Percentiles rank a stretch among this genome's conserved stretches.
These are phyloP conservation scores for Threskiornis aethiopicus DNA, from an alignment of 2,797 vertebrate species.

Conservation along the genomic window DNA sequence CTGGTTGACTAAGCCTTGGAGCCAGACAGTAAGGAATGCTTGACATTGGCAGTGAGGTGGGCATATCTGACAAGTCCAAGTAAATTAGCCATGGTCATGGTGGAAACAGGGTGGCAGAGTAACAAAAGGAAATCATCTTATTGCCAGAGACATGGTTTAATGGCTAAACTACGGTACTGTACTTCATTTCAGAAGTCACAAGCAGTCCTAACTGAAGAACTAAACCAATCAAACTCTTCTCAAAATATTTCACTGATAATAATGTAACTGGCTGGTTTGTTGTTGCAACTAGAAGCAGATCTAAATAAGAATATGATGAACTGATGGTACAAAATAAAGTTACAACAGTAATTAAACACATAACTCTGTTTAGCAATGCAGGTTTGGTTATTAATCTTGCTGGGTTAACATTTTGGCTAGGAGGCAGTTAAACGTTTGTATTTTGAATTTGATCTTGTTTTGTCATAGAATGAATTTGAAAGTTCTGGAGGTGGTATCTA, in stretches of 20 bases:
- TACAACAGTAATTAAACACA: neutral
- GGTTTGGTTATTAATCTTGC: neutral
- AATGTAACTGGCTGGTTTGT: neutral
- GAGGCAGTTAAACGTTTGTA: neutral
- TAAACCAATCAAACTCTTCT: neutral
- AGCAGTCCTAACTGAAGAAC: neutral
- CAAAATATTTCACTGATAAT: neutral
- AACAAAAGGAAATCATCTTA: neutral
- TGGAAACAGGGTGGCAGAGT: neutral
- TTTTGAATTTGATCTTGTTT: neutral
- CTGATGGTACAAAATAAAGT: neutral
- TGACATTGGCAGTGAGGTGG: neutral
- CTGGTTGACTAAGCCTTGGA: neutral
- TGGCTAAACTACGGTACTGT: neutral
- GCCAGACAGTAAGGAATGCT: neutral
- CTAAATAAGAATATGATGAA: neutral
- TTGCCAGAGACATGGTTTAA: neutral
- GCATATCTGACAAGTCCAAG: neutral
- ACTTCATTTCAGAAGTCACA: neutral
- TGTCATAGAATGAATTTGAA: neutral
- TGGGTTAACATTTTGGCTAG: neutral
- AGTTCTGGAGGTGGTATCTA: neutral
- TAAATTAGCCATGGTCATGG: neutral
- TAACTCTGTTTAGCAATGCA: neutral
- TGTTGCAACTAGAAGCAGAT: neutral